Percentiles rank a stretch among this genome's conserved stretches.
These are phyloP conservation scores for Neostethus bicornis DNA, from an alignment of 2,797 vertebrate species.

Conservation along the genomic window DNA sequence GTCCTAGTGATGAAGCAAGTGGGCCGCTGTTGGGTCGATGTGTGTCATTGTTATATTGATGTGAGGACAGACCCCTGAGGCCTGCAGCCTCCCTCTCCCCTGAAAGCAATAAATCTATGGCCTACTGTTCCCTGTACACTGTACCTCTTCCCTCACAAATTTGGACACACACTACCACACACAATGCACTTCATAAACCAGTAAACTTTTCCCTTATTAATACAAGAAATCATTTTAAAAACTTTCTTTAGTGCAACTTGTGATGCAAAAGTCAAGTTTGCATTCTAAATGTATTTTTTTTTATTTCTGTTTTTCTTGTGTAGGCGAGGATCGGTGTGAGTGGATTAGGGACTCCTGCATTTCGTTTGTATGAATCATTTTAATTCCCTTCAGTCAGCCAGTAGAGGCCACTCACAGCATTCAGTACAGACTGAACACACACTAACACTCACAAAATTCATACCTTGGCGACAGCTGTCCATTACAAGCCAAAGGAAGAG, in stretches of 20 bases:
- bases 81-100: constrained; percentile 72
- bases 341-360: constrained; percentile 14
- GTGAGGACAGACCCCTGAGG: constrained; percentile 77
- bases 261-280: constrained; percentile 11
- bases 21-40: constrained; percentile 73
- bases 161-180: constrained; percentile 17
- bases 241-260: constrained; percentile 17
- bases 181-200: constrained; percentile 9
- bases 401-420: constrained; percentile 99
- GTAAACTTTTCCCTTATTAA: not conserved
- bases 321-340: not conserved
- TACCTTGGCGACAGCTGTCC: constrained; percentile 60
- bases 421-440: constrained; percentile 75
- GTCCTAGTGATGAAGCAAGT: constrained; percentile 77
- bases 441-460: constrained; percentile 33
- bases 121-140: constrained; percentile 63
- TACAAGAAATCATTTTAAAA: too few species aligned
- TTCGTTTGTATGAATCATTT: constrained; percentile 79
- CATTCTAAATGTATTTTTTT: constrained; percentile 13
- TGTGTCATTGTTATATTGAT: constrained; percentile 82
- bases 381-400: constrained; percentile 90
- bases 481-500: constrained; percentile 45
- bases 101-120: constrained; percentile 81
- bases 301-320: constrained; percentile 2
- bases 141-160: constrained; percentile 33